Percentiles rank a stretch among this genome's conserved stretches.
phyloP scores from a whole-genome alignment of 2,888 invertebrate genomes.

The Eupithecia exiguata region DNA sequence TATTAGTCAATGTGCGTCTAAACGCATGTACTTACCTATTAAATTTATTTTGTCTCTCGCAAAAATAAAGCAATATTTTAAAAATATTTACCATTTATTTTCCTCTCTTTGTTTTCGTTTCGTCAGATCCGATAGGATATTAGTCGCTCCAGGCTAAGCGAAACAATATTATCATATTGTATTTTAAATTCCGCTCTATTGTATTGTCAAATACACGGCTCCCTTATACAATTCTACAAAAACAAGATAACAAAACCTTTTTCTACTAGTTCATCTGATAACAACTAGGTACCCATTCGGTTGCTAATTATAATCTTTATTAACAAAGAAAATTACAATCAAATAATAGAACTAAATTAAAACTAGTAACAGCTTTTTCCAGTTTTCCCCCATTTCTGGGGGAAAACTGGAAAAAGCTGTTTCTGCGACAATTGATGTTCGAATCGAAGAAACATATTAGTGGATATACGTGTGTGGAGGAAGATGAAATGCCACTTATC shows the following conservation, averaged over 20 bases:
- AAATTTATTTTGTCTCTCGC: background rate
- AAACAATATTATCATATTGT: background rate
- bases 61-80: background rate
- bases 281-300: background rate
- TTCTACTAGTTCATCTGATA: background rate
- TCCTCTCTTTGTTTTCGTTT: background rate
- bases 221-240: background rate
- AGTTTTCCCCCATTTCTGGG: too few relatives aligned
- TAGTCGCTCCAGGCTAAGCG: background rate
- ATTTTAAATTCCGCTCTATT: background rate
- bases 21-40: background rate
- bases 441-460: too few relatives aligned
- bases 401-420: too few relatives aligned
- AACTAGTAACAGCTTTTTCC: too few relatives aligned
- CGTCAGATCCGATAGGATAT: background rate
- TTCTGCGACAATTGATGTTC: too few relatives aligned
- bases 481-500: too few relatives aligned
- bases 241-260: background rate
- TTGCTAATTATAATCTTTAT: too few relatives aligned
- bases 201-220: constrained; percentile 7
- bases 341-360: too few relatives aligned
- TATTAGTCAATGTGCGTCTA: too few relatives aligned
- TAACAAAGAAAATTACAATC: too few relatives aligned
- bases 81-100: background rate
- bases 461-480: too few relatives aligned